These are phyloP conservation scores for Dynastes hyllus DNA, from an alignment of 2,888 invertebrate genomes.

Conservation along the genomic window DNA sequence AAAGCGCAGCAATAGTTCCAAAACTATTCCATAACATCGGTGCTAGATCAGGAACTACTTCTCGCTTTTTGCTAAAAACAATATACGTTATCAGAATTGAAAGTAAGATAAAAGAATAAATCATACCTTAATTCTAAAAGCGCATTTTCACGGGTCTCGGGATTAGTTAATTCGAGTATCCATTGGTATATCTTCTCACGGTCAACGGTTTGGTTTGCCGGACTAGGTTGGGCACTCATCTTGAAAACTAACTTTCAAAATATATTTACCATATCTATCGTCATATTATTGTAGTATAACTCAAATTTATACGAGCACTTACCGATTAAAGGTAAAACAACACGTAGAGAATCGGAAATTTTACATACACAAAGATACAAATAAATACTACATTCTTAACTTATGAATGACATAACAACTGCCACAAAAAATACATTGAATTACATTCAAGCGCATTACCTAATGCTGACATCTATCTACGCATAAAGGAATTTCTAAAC, in stretches of 20 bases:
- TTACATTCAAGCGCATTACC: no score
- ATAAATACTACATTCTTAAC: slow-evolving; percentile 14
- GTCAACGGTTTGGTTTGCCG: slow-evolving; percentile 83
- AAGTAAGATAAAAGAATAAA: slow-evolving; percentile 16
- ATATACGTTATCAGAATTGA: slow-evolving; percentile 11
- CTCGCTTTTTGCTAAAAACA: slow-evolving; percentile 82
- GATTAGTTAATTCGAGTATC: slow-evolving; percentile 94
- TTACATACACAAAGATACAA: background rate
- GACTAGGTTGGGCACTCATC: slow-evolving; percentile 87
- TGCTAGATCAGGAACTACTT: slow-evolving; percentile 95
- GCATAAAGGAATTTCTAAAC: no score
- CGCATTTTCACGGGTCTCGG: slow-evolving; percentile 96
- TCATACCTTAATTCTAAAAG: slow-evolving; percentile 91
- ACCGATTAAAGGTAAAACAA: slow-evolving; percentile 6
- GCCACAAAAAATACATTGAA: no score
- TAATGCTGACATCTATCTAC: no score
- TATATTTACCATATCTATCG: background rate
- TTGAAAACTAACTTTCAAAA: slow-evolving; percentile 50
- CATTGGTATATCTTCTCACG: slow-evolving; percentile 93
- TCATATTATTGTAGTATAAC: no score
- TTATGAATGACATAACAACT: background rate
- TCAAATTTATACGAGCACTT: background rate
- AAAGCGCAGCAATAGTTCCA: slow-evolving; percentile 95
- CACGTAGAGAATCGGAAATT: background rate
- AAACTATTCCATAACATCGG: slow-evolving; percentile 99